Conservation (phyloP, 1,140 invertebrate species). For the Triops cancriformis region DNA sequence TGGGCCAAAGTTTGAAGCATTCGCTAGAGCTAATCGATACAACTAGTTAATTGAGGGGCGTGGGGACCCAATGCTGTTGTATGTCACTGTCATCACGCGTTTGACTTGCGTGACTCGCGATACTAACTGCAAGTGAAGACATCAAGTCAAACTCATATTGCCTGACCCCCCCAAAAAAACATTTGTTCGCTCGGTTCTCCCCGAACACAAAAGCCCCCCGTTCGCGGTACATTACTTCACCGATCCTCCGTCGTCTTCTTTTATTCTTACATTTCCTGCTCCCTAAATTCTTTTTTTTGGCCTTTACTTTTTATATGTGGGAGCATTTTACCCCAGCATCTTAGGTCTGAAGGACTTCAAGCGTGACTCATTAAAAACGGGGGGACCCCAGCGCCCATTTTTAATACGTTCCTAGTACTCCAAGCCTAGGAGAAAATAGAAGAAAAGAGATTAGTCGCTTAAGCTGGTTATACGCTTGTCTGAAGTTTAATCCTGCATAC, state of each 20-base stretch:
- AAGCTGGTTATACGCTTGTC: slow-evolving; percentile 5
- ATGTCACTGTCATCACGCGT: slow-evolving; percentile 10
- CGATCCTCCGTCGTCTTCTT: too few relatives aligned
- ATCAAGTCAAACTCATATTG: too few relatives aligned
- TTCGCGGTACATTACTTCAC: too few relatives aligned
- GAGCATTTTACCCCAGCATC: background rate
- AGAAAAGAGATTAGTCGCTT: background rate
- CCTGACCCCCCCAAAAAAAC: too few relatives aligned
- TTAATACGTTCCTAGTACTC: too few relatives aligned
- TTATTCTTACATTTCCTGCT: too few relatives aligned
- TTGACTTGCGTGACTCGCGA: background rate
- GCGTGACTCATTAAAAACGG: background rate
- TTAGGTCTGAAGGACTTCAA: background rate
- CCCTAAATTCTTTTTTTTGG: background rate
- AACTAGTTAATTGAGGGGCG: slow-evolving; percentile 7
- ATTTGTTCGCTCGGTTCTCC: too few relatives aligned
- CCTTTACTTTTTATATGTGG: background rate
- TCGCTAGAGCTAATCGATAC: background rate
- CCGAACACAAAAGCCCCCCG: too few relatives aligned
- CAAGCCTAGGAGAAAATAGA: background rate
- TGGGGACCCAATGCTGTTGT: background rate
- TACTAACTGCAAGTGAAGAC: slow-evolving; percentile 10
- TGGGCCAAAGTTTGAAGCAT: background rate
- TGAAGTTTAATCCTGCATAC: background rate
- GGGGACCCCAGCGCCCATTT: background rate